Percentiles rank a stretch among this genome's conserved stretches.
These are phyloP conservation scores for Sylvilagus floridanus DNA, from an alignment of 2,797 vertebrate genomes.

Conservation along the genomic window DNA sequence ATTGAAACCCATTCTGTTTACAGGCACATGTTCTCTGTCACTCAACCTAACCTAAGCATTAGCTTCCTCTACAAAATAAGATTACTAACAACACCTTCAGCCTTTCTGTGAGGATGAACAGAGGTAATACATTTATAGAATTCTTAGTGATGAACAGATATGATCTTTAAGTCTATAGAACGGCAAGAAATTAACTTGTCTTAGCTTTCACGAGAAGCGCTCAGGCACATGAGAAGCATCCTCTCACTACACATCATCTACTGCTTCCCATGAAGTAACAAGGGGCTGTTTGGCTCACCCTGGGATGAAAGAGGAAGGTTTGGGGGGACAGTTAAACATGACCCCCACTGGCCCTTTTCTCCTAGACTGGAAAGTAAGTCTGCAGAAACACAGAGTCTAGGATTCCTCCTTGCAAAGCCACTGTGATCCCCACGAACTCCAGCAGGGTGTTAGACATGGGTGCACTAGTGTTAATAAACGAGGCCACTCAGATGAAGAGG, in stretches of 20 bases:
- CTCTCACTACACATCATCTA: neutral
- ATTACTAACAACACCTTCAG: constrained; percentile 24
- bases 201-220: constrained; percentile 11
- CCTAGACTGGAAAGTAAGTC: neutral
- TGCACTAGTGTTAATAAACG: neutral
- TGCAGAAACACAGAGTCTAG: neutral
- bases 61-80: neutral
- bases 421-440: constrained; percentile 7
- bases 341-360: neutral
- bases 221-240: constrained; percentile 1
- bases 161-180: neutral
- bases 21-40: neutral
- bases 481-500: constrained; percentile 40
- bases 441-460: neutral
- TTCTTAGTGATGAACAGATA: constrained; percentile 12
- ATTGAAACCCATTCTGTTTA: constrained; percentile 15
- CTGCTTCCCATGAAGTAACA: neutral
- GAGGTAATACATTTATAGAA: neutral
- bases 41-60: constrained; percentile 20
- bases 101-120: constrained; percentile 20
- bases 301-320: neutral
- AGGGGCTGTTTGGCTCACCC: neutral
- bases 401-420: neutral
- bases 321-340: neutral
- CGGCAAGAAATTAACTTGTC: constrained; percentile 34